These are phyloP conservation scores for Alloscopus bannaensis DNA, from an alignment of 2,888 invertebrate species.

Conservation along the genomic window DNA sequence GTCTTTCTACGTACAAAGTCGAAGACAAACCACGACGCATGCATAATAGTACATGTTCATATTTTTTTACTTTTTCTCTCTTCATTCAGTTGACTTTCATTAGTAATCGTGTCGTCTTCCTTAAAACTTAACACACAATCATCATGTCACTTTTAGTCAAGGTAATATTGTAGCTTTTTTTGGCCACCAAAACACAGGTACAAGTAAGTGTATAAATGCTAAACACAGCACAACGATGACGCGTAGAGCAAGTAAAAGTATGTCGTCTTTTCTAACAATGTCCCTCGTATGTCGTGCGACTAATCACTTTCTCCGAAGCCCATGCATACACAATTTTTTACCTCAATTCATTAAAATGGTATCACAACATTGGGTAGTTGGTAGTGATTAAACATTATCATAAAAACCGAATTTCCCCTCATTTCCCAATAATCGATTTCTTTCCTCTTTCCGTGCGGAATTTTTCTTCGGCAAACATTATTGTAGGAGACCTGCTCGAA, in stretches of 20 bases:
- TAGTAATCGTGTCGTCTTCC: conserved; percentile 1
- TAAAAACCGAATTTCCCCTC: not conserved
- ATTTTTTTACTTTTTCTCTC: not conserved
- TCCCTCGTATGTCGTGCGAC: too few relatives aligned
- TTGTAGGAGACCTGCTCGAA: conserved; percentile 34
- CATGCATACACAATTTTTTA: not conserved
- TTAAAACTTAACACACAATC: not conserved
- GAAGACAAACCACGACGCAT: not conserved
- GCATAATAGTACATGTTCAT: not conserved
- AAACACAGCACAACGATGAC: not conserved
- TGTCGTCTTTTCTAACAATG: not conserved
- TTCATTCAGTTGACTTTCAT: not conserved
- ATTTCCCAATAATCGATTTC: conserved; percentile 5
- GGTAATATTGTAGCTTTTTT: conserved; percentile 56
- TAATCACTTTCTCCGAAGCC: not conserved
- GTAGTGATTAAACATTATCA: too few relatives aligned
- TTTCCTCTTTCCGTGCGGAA: too few relatives aligned
- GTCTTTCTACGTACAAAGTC: not conserved
- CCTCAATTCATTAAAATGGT: not conserved
- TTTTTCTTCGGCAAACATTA: not conserved
- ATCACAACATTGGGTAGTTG: conserved; percentile 3
- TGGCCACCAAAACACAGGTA: conserved; percentile 62
- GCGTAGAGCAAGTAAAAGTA: not conserved
- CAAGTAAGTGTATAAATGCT: conserved; percentile 17
- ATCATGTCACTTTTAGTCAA: conserved; percentile 6